Evolutionary conservation across 2,888 invertebrate genomes (phyloP).

Genomic region (Leuctra nigra): DNA sequence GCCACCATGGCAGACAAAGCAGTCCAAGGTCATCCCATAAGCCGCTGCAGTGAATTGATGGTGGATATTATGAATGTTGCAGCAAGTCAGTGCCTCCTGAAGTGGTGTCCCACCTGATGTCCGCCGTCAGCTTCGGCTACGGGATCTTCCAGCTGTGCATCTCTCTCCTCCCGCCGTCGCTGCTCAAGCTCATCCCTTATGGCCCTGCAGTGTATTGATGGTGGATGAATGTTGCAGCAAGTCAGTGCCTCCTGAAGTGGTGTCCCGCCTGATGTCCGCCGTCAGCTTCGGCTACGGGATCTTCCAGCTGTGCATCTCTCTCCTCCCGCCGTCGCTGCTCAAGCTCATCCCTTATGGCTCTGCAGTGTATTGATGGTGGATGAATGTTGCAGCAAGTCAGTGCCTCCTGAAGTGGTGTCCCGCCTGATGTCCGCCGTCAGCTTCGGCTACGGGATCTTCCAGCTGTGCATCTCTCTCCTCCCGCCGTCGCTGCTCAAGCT

Average conservation of each 20-base stretch:
- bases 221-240: too few relatives aligned
- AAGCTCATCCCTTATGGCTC: conserved; percentile 51
- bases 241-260: too few relatives aligned
- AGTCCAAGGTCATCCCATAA: too few relatives aligned
- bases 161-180: conserved; percentile 57
- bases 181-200: conserved; percentile 52
- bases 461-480: conserved; percentile 57
- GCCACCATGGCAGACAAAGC: too few relatives aligned
- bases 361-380: too few relatives aligned
- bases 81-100: too few relatives aligned
- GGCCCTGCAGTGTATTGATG: too few relatives aligned
- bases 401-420: conserved; percentile 46
- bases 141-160: conserved; percentile 62
- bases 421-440: conserved; percentile 59
- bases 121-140: conserved; percentile 62
- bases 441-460: conserved; percentile 65
- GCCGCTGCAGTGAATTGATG: too few relatives aligned
- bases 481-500: conserved; percentile 55
- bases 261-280: conserved; percentile 54
- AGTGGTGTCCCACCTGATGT: conserved; percentile 52
- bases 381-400: too few relatives aligned
- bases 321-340: conserved; percentile 57
- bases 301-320: conserved; percentile 59
- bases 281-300: conserved; percentile 66
- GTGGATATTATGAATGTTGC: too few relatives aligned